Evolutionary conservation across 2,797 vertebrate species (phyloP).

Genomic region (Cryptoblepharus egeriae): DNA sequence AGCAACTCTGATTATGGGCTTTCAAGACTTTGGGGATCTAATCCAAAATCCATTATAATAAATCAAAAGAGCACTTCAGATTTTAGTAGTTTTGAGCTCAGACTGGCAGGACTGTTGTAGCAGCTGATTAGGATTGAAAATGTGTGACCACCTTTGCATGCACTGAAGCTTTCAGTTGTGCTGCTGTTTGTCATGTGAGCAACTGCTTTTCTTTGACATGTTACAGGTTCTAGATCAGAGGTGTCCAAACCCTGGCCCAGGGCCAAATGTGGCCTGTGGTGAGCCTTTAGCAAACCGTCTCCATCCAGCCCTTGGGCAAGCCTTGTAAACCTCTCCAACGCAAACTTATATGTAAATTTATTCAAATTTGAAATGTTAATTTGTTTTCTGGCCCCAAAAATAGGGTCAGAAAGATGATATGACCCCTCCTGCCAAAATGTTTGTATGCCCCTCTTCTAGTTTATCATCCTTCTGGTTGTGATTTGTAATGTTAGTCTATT

Average conservation of each 20-base stretch:
- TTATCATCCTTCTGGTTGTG: neutral
- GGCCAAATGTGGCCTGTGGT: too few species aligned
- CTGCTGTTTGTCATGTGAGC: neutral
- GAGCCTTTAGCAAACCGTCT: too few species aligned
- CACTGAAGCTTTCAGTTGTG: neutral
- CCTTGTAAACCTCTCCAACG: too few species aligned
- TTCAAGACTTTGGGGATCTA: neutral
- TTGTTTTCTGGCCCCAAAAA: too few species aligned
- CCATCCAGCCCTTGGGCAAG: too few species aligned
- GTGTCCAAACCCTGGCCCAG: too few species aligned
- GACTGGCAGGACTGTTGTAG: neutral
- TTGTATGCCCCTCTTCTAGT: too few species aligned
- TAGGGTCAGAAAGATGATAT: too few species aligned
- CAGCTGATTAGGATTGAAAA: neutral
- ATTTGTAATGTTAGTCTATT: too few species aligned
- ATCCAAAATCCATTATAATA: conserved; percentile 4
- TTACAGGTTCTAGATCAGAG: neutral
- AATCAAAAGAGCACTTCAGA: neutral
- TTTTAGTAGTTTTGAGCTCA: neutral
- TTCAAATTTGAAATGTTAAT: too few species aligned
- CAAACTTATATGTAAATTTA: too few species aligned
- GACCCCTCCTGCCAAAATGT: too few species aligned
- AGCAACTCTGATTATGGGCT: conserved; percentile 6
- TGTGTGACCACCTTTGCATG: neutral
- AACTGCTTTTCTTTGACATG: neutral